These are phyloP conservation scores for Pangasius macronema DNA, from an alignment of 2,797 vertebrate species.

Conservation along the genomic window DNA sequence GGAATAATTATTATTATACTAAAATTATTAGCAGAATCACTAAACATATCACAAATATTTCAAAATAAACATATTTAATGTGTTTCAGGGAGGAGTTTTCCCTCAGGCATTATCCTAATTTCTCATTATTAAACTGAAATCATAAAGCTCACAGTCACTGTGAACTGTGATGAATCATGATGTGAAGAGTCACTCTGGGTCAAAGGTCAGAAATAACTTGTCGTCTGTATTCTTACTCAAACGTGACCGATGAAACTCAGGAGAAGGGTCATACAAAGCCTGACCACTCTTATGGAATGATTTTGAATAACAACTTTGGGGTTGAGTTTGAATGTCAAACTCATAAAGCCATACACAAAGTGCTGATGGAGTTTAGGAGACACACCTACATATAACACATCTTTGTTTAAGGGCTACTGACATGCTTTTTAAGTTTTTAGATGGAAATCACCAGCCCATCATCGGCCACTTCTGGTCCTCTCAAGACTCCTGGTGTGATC, in stretches of 20 bases:
- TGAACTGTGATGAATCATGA: not conserved
- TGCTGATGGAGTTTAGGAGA: not conserved
- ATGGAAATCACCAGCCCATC: not conserved
- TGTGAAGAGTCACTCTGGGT: not conserved
- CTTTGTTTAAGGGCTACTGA: not conserved
- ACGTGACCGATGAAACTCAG: not conserved
- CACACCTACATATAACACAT: not conserved
- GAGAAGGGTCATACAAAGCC: not conserved
- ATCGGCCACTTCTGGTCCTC: not conserved
- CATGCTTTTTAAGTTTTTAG: not conserved
- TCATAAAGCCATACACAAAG: not conserved
- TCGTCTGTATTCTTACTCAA: not conserved
- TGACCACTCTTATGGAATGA: not conserved
- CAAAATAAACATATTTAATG: not conserved
- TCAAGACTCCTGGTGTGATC: not conserved
- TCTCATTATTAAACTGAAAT: not conserved
- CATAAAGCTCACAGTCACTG: not conserved
- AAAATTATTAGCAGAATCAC: not conserved
- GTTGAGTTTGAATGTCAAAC: slow-evolving; percentile 12
- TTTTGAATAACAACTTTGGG: not conserved
- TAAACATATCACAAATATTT: not conserved
- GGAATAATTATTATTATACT: not conserved
- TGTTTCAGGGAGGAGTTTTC: not conserved
- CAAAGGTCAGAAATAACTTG: slow-evolving; percentile 6
- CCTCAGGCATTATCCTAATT: not conserved